Base-by-base conservation (phyloP, 2,888 invertebrate species). In the Polietes domitor region DNA sequence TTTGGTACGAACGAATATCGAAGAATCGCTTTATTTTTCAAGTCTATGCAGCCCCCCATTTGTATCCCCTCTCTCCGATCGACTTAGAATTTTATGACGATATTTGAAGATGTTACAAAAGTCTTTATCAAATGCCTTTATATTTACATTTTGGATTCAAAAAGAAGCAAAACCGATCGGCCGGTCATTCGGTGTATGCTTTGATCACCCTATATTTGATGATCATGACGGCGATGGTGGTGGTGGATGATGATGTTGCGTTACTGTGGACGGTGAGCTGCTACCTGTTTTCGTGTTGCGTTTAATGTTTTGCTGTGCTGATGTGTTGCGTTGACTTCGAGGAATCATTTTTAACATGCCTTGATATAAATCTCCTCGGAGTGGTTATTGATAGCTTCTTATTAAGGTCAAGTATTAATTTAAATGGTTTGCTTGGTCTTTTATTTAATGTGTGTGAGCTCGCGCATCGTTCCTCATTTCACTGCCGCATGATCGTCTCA, bases 401-500 rank as follows among this genome's bases (percentile, higher is more conserved):
- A 68, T 80, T 77, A 79, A 53, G 78, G 68, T 77, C 77, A 77
- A 70, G 77, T 77, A 77, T 77, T 77, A 80, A 75, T 79, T 73
- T 68, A 79, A 76, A 55, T 37, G 53, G 68, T 41, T n/a, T 68
- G 65, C 37, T 76, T 65, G 4, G 21, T 74, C 12, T 19, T 74
- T 43, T 12, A 28, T 32, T 50, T 32, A 61, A 61, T 71, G 41
- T 50, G 26, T 28, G 2, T 70, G 2, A 41, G 26, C 58, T 58
- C 26, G 58, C 24, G 58, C 12, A 7, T 21, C 21, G 1, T 53
- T 65, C 10, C 10, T 17, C 43, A 61, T 24, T 55, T 72, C 73
- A 15, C 73, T 41, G 43, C 73, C 24, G 43, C 73, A 50, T 73
- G 58, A 73, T 41, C n/a, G n/a, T n/a, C 58, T 43, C 9, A 15